Conservation (phyloP, 2,888 invertebrate species). For the Dichetophora obliterata region DNA sequence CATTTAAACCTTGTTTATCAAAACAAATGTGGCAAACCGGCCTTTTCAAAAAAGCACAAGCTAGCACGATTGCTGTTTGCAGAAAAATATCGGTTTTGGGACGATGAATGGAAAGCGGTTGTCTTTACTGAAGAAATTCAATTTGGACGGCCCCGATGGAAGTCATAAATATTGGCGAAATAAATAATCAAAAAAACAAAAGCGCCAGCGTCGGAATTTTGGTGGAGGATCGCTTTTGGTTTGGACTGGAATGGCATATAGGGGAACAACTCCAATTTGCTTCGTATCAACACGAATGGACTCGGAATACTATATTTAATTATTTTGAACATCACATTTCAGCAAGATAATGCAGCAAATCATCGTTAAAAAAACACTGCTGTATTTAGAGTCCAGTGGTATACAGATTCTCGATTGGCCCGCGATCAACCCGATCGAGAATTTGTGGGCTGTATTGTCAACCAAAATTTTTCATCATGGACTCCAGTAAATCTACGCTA, state of each 20-base stretch:
- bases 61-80: not conserved
- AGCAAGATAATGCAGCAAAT: constrained; percentile 6
- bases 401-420: not conserved
- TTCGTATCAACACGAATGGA: constrained; percentile 10
- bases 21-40: too few species aligned
- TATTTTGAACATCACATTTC: not conserved
- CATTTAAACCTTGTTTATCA: too few species aligned
- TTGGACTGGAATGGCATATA: not conserved
- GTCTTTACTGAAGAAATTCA: too few species aligned
- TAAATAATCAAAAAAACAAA: not conserved
- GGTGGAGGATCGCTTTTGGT: constrained; percentile 21
- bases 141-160: too few species aligned
- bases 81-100: not conserved
- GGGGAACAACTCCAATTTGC: not conserved
- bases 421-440: not conserved
- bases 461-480: too few species aligned
- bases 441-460: too few species aligned
- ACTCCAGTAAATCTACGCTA: too few species aligned
- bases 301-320: not conserved
- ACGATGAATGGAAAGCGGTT: not conserved
- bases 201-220: not conserved
- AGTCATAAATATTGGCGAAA: constrained; percentile 11
- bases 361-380: not conserved
- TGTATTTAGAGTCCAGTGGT: not conserved
- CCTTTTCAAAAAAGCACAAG: too few species aligned